Evolutionary conservation across 2,888 invertebrate species (phyloP), one percentile per base, ranked within the genome.

Genomic region (Scaptomyza flava): DNA sequence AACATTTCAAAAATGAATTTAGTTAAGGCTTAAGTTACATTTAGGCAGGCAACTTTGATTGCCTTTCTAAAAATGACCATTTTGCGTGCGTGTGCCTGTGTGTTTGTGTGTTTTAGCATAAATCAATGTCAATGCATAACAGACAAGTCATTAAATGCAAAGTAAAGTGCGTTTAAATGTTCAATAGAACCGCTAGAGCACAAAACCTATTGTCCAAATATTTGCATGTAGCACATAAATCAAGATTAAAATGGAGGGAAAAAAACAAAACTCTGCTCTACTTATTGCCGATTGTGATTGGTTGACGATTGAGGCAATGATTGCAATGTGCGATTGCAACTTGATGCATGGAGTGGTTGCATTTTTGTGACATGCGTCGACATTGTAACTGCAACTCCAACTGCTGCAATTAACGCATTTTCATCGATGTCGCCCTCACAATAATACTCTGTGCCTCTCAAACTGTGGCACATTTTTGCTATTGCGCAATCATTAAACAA

Each of bases 141-240:
- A 70, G 85, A 67, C 85, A 81, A 84, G 82, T 78, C 81, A 81
- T 72, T 84, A 58, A 83, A 70, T 62, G 48, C 81, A 77, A 77
- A 41, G 69, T 67, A 83, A 81, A 81, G 87, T 81, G 80, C 80
- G 80, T 81, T 81, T 70, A 68, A 86, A 67, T 81, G 80, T 86
- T 77, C 54, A 67, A 56, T 38, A 41, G 60, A 72, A 51, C 65
- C 30, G 60, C 48, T 17, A 9, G 14, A 9, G 14, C 17, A 41
- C 8, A 47, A 6, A 17, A 66, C 47, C 65, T 68, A 84, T 84
- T 84, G 84, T 89, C 85, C 79, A 84, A 89, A 84, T 79, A 89
- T 89, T 89, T 72, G 79, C 81, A 77, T 72, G 62, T 51, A 38
- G 64, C 33, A 38, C 78, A 89, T 84, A 89, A 84, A 84, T 84